Conservation (phyloP, 2,888 invertebrate genomes). For the Himalopsyche kuldschensis region DNA sequence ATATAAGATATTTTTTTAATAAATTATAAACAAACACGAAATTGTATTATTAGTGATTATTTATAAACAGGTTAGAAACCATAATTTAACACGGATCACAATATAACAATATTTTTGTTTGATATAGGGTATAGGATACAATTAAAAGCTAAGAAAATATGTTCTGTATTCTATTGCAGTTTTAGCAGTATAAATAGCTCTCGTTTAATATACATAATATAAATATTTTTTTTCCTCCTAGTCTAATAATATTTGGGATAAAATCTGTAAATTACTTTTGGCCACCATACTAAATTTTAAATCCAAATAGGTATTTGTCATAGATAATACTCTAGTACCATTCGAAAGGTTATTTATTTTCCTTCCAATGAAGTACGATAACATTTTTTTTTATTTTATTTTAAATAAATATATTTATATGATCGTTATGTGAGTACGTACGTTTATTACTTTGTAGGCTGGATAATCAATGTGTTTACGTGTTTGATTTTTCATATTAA, state of each 20-base stretch:
- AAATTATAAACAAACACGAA: slow-evolving; percentile 11
- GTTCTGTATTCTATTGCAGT: background rate
- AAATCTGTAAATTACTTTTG: slow-evolving; percentile 22
- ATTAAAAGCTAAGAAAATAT: background rate
- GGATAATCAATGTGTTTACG: background rate
- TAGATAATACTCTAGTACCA: slow-evolving; percentile 14
- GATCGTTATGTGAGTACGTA: background rate
- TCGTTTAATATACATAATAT: background rate
- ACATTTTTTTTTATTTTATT: background rate
- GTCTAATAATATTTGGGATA: slow-evolving; percentile 12
- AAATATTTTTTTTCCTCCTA: slow-evolving; percentile 17
- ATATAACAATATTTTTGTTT: background rate
- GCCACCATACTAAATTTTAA: slow-evolving; percentile 14
- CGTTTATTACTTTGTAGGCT: background rate
- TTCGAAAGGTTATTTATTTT: background rate
- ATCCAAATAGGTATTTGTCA: slow-evolving; percentile 23
- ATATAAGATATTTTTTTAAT: background rate
- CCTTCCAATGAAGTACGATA: background rate
- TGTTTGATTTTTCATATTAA: background rate
- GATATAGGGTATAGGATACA: background rate
- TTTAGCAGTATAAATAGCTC: background rate
- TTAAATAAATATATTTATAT: background rate
- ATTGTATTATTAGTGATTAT: slow-evolving; percentile 31
- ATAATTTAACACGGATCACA: slow-evolving; percentile 14
- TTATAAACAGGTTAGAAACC: slow-evolving; percentile 18